phyloP scores from a whole-genome alignment of 2,113 vertebrate species.

The Onychostoma macrolepis region DNA sequence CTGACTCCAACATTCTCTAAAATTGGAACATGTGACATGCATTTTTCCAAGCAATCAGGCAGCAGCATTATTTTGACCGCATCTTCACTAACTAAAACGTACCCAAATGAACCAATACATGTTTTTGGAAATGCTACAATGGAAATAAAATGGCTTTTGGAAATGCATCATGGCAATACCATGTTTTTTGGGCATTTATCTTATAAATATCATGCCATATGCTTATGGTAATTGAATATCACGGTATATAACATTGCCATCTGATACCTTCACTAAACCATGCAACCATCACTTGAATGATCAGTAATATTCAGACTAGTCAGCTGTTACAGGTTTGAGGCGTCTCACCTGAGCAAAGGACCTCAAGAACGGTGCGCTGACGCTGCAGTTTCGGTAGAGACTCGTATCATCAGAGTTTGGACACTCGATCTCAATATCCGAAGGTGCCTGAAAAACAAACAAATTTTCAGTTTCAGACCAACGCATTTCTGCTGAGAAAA shows the following conservation, averaged over 20 bases:
- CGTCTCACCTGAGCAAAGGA: constrained; percentile 85
- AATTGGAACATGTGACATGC: neutral
- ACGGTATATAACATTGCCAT: neutral
- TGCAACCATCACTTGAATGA: neutral
- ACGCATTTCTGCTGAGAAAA: neutral
- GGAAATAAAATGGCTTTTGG: neutral
- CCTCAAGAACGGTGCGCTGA: constrained; percentile 90
- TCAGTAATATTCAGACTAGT: neutral
- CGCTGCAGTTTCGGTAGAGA: constrained; percentile 80
- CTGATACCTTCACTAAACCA: neutral
- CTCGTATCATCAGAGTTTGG: constrained; percentile 67
- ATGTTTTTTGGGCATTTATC: neutral
- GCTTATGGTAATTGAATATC: neutral
- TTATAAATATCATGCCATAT: neutral
- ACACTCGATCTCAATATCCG: constrained; percentile 87
- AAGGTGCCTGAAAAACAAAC: constrained; percentile 79
- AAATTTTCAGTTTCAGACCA: neutral
- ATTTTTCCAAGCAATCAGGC: neutral
- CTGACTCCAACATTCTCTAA: neutral
- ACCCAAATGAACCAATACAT: neutral
- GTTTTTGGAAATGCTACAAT: neutral
- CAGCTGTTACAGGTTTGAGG: neutral
- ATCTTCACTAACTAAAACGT: neutral
- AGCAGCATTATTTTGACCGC: neutral
- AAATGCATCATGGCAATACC: neutral